A percentile compares a stretch with the other conserved stretches of the same genome.
Conservation (phyloP, 2,797 vertebrate genomes). For the Ptychadena robeensis region DNA sequence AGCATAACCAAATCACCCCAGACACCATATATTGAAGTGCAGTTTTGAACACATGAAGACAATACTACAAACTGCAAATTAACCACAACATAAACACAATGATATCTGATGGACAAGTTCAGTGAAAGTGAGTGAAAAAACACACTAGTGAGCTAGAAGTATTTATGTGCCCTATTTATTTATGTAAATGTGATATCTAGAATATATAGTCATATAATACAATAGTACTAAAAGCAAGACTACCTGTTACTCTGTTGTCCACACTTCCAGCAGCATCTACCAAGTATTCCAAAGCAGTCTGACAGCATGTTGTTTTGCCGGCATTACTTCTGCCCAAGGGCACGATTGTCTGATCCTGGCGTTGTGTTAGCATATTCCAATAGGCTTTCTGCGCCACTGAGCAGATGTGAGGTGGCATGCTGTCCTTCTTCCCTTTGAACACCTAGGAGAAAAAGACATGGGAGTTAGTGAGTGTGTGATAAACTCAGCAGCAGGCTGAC, state of each 20-base stretch:
- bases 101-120: too few species aligned
- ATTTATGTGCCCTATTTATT: neutral
- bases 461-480: conserved; percentile 9
- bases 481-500: neutral
- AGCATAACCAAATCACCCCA: too few species aligned
- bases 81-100: too few species aligned
- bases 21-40: too few species aligned
- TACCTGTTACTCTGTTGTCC: conserved; percentile 77
- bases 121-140: too few species aligned
- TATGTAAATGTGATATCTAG: too few species aligned
- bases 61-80: too few species aligned
- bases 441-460: conserved; percentile 60
- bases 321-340: conserved; percentile 85
- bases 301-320: conserved; percentile 84
- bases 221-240: neutral
- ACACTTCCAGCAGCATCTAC: conserved; percentile 79
- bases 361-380: conserved; percentile 79
- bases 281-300: conserved; percentile 79
- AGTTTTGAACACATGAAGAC: too few species aligned
- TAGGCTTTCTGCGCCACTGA: conserved; percentile 83
- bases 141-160: too few species aligned
- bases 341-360: conserved; percentile 85
- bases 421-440: conserved; percentile 64
- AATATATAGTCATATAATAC: neutral
- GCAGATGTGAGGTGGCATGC: conserved; percentile 75